These are phyloP conservation scores for Ptychadena robeensis DNA, from an alignment of 2,797 vertebrate genomes.

Conservation along the genomic window DNA sequence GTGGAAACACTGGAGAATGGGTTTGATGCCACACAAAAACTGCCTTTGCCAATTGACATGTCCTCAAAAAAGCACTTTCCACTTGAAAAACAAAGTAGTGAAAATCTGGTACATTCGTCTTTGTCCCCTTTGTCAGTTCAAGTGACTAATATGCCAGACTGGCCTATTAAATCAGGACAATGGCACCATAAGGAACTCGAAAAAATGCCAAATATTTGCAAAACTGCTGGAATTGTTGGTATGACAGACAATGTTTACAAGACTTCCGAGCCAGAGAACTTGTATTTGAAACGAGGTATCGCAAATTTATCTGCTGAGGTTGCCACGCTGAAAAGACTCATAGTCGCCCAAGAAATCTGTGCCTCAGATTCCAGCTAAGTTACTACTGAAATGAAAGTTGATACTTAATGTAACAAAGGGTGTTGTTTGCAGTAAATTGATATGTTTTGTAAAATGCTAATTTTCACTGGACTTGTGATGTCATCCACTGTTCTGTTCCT, in stretches of 20 bases:
- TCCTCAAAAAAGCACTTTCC: constrained; percentile 77
- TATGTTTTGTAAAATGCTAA: constrained; percentile 78
- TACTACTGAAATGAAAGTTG: constrained; percentile 71
- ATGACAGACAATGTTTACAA: constrained; percentile 79
- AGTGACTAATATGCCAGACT: constrained; percentile 87
- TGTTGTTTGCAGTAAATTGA: constrained; percentile 77
- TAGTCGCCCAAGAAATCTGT: constrained; percentile 80
- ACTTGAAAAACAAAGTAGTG: constrained; percentile 71
- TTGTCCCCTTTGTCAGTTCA: constrained; percentile 87
- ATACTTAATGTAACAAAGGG: constrained; percentile 72
- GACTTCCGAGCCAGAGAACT: constrained; percentile 78
- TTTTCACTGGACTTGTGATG: constrained; percentile 85
- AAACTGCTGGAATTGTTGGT: constrained; percentile 71
- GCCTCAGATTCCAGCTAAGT: constrained; percentile 82
- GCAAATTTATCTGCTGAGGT: constrained; percentile 81
- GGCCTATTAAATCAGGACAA: constrained; percentile 83
- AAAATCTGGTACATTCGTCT: constrained; percentile 76
- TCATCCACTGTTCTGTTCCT: constrained; percentile 86
- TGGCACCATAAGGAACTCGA: constrained; percentile 84
- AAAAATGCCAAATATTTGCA: constrained; percentile 75
- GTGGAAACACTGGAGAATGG: constrained; percentile 87
- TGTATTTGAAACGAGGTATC: constrained; percentile 82
- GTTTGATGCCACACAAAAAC: constrained; percentile 82
- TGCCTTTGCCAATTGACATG: constrained; percentile 77
- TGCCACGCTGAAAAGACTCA: constrained; percentile 84